Evolutionary conservation across 2,888 invertebrate species (phyloP).

Genomic region (Folsomia candida): DNA sequence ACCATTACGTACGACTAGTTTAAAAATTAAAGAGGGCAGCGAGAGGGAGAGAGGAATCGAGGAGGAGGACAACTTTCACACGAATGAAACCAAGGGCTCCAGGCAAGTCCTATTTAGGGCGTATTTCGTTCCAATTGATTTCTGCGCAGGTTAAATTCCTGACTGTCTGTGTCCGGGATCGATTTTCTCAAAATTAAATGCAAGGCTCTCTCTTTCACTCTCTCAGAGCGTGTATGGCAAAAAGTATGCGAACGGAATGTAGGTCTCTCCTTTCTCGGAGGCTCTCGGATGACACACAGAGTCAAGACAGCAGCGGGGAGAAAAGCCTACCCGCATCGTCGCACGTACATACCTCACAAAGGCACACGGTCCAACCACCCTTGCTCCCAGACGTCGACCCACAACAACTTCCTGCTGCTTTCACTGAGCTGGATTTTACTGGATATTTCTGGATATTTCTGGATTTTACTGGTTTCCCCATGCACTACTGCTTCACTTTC

Average conservation of each 20-base stretch:
- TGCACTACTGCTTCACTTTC: no score
- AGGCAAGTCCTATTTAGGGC: constrained; percentile 11
- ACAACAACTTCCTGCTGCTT: no score
- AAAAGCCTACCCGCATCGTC: no score
- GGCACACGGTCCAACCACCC: no score
- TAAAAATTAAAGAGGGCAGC: constrained; percentile 14
- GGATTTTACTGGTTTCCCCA: no score
- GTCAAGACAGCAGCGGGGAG: no score
- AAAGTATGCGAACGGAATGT: not conserved
- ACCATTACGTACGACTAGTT: constrained; percentile 15
- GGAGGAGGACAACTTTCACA: constrained; percentile 10
- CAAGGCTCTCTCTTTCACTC: not conserved
- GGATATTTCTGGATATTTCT: no score
- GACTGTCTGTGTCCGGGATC: constrained; percentile 13
- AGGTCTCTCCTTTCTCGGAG: constrained; percentile 17
- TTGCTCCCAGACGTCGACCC: no score
- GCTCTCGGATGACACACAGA: constrained; percentile 6
- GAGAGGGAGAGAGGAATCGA: not conserved
- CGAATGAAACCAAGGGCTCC: constrained; percentile 3
- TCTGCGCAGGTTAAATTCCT: constrained; percentile 20
- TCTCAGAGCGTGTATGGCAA: not conserved
- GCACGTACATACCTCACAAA: no score
- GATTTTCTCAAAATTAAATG: constrained; percentile 17
- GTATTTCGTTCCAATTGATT: constrained; percentile 23
- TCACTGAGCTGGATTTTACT: no score